These are phyloP conservation scores for Scomber japonicus DNA, from an alignment of 2,113 vertebrate species.

Conservation along the genomic window DNA sequence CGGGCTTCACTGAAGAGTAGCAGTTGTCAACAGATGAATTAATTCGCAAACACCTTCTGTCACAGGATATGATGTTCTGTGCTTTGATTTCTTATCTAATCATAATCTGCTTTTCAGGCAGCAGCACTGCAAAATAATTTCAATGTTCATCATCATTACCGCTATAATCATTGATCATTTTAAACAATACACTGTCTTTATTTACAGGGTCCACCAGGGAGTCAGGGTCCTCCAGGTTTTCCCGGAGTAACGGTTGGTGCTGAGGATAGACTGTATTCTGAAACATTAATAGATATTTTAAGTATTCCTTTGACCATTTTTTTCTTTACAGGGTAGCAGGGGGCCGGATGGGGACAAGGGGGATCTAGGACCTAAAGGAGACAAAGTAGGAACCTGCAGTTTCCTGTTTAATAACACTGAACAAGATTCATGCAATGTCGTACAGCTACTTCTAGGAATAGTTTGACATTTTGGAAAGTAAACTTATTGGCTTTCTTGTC, in stretches of 20 bases:
- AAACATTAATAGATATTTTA: background rate
- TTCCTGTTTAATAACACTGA: slow-evolving; percentile 8
- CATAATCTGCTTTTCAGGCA: too few species aligned
- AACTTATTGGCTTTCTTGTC: too few species aligned
- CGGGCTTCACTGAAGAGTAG: background rate
- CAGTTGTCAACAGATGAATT: background rate
- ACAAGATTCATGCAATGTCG: background rate
- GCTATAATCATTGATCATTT: background rate
- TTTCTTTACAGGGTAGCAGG: slow-evolving; percentile 81
- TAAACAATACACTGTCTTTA: background rate
- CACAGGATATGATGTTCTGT: too few species aligned
- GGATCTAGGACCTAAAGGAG: slow-evolving; percentile 86
- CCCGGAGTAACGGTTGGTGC: slow-evolving; percentile 82
- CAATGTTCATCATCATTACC: background rate
- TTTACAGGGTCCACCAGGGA: slow-evolving; percentile 85
- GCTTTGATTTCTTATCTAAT: too few species aligned
- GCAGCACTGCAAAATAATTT: background rate
- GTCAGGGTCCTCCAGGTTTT: slow-evolving; percentile 82
- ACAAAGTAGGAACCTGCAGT: slow-evolving; percentile 80
- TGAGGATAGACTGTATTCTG: background rate
- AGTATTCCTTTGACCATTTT: slow-evolving; percentile 4
- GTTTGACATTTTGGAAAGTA: background rate
- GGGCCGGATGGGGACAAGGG: slow-evolving; percentile 87
- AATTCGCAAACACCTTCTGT: too few species aligned
- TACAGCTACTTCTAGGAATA: background rate